phyloP scores from a whole-genome alignment of 1,140 invertebrate species.

The Drosophila nebulosa region DNA sequence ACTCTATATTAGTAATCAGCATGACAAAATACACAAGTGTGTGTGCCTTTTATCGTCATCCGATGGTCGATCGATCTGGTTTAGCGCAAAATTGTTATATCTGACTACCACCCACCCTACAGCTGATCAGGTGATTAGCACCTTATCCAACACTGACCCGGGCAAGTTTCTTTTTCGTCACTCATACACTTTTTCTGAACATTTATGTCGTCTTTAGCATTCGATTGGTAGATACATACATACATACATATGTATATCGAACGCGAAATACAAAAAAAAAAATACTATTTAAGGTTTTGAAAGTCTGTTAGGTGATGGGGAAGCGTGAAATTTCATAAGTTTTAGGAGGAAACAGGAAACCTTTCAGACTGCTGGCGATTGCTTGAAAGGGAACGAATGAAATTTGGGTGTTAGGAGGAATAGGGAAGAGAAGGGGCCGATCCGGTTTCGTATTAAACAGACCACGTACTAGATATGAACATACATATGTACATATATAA shows the following conservation, averaged over 20 bases:
- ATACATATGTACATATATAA: slow-evolving; percentile 9
- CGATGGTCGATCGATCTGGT: background rate
- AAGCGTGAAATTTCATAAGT: no score
- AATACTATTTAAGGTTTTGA: no score
- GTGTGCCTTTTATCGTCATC: background rate
- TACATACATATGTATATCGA: no score
- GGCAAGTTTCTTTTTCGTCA: no score
- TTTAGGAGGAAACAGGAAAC: background rate
- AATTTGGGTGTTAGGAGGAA: no score
- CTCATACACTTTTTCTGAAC: no score
- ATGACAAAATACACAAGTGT: background rate
- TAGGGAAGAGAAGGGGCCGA: background rate
- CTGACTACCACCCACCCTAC: background rate
- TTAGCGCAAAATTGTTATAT: background rate
- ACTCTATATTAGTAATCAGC: background rate
- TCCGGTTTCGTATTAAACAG: background rate
- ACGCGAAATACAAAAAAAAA: no score
- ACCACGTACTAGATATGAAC: slow-evolving; percentile 2
- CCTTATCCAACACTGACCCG: background rate
- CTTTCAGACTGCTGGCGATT: no score
- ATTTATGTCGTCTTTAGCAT: no score
- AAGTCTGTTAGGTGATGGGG: no score
- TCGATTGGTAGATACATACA: no score
- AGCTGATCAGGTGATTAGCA: background rate
- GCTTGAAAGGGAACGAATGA: no score